Evolutionary conservation across 2,113 vertebrate genomes (phyloP), one percentile per base, ranked within the genome.

Genomic region (Pogonocichla stellata): DNA sequence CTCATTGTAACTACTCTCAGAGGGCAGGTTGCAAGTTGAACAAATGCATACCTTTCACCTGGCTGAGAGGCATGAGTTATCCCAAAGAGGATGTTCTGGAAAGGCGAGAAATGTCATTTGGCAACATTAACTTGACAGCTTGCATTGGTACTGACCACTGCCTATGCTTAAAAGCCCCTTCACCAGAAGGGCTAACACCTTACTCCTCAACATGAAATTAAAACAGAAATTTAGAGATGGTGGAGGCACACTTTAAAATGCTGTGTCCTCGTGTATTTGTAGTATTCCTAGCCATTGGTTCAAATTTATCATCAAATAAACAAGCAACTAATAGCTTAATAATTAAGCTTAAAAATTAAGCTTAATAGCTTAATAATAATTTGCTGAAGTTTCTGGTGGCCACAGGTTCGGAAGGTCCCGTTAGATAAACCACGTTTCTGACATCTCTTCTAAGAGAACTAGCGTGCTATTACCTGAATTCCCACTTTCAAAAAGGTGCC

Each of bases 381-480:
- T 36, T 38, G 26, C 38, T 34, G 3, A 47, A 60, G 58, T 28
- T 60, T 40, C 40, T n/a, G 51, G 47, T 9, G 24, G 34, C 48
- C 58, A n/a, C 3, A 57, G 28, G 24, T 38, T 23, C 34, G 24
- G 28, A 14, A 16, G 40, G 18, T 38, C 12, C 43, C 14, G 10
- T 80, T 16, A 38, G 15, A 38, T 15, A 38, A 56, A 60, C 10
- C 29, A 19, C 0, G 12, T 33, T 47, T 86, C 7, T 26, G 33
- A 17, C 26, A 19, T 1, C 18, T 0, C 0, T 38, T 31, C 56
- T 19, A 38, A 58, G 8, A 40, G n/a, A 26, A n/a, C 4, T 7
- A 25, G 24, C 15, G 24, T 0, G 1, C 33, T 3, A 0, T 9
- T 26, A 82, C n/a, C 36, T 11, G 7, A 56, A 80, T 1, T 16